Evolutionary conservation across 2,888 invertebrate species (phyloP).

Genomic region (Catocala sponsa): DNA sequence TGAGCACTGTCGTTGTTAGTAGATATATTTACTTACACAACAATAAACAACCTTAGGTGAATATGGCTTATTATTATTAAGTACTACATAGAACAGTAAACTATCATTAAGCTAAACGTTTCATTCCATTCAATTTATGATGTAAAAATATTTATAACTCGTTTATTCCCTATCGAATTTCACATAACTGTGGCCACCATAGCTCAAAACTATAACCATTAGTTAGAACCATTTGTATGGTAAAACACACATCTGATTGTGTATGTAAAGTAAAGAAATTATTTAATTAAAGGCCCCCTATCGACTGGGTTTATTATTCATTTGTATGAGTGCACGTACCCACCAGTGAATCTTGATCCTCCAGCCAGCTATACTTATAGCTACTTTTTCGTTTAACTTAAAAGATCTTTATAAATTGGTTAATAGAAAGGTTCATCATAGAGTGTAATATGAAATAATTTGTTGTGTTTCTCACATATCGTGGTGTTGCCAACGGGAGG

Average conservation of each 20-base stretch:
- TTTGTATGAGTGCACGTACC: constrained; percentile 49
- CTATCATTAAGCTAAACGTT: constrained; percentile 38
- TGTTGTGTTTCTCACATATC: constrained; percentile 70
- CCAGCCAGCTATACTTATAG: neutral
- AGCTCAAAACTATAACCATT: constrained; percentile 63
- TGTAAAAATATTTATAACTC: constrained; percentile 50
- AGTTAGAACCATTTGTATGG: constrained; percentile 73
- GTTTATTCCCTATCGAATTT: constrained; percentile 68
- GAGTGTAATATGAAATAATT: constrained; percentile 62
- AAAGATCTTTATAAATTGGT: constrained; percentile 45
- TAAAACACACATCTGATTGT: constrained; percentile 48
- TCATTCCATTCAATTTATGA: constrained; percentile 52
- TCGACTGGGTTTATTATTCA: constrained; percentile 63
- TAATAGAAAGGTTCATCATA: constrained; percentile 50
- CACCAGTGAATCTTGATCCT: constrained; percentile 16
- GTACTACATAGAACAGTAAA: constrained; percentile 20
- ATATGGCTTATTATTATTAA: too few relatives aligned
- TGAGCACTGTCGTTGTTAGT: too few relatives aligned
- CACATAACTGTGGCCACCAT: constrained; percentile 63
- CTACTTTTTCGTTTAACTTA: neutral
- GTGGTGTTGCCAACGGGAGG: constrained; percentile 64
- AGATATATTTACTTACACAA: too few relatives aligned
- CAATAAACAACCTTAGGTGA: too few relatives aligned
- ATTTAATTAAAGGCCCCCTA: constrained; percentile 76
- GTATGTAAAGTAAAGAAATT: constrained; percentile 60